Evolutionary conservation across 2,888 invertebrate genomes (phyloP).

Genomic region (Ethmia dodecea): DNA sequence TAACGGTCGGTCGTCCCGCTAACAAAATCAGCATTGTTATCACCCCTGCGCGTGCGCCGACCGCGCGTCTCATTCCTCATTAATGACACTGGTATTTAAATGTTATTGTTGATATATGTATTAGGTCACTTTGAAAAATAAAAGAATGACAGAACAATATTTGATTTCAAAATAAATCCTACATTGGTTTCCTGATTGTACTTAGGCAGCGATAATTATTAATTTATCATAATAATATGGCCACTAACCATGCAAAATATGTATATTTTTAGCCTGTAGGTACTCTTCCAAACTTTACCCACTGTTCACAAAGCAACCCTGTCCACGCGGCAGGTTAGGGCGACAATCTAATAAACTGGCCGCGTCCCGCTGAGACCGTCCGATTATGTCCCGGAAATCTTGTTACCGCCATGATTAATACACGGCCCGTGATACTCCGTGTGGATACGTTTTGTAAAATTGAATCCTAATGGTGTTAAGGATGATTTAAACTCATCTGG

Average conservation of each 20-base stretch:
- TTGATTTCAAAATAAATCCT: too few species aligned
- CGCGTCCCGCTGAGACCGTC: conserved; percentile 65
- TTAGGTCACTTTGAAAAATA: too few species aligned
- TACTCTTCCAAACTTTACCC: too few species aligned
- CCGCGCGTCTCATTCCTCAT: conserved; percentile 8
- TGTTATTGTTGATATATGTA: too few species aligned
- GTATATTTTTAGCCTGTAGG: too few species aligned
- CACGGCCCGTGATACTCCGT: conserved; percentile 20
- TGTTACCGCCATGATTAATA: conserved; percentile 74
- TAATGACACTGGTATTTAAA: neutral
- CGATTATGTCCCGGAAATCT: conserved; percentile 65
- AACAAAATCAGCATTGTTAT: conserved; percentile 28
- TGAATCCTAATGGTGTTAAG: conserved; percentile 48
- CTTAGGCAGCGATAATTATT: too few species aligned
- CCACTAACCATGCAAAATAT: too few species aligned
- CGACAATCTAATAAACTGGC: conserved; percentile 71
- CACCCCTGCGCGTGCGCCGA: conserved; percentile 29
- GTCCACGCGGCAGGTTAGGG: conserved; percentile 53
- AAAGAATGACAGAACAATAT: too few species aligned
- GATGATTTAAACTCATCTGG: too few species aligned
- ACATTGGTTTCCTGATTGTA: too few species aligned
- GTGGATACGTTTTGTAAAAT: conserved; percentile 33
- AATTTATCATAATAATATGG: too few species aligned
- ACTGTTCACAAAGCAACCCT: conserved; percentile 29
- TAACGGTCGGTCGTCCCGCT: conserved; percentile 31